Conservation (phyloP, 2,888 invertebrate species). For the Ectemnius continuus region DNA sequence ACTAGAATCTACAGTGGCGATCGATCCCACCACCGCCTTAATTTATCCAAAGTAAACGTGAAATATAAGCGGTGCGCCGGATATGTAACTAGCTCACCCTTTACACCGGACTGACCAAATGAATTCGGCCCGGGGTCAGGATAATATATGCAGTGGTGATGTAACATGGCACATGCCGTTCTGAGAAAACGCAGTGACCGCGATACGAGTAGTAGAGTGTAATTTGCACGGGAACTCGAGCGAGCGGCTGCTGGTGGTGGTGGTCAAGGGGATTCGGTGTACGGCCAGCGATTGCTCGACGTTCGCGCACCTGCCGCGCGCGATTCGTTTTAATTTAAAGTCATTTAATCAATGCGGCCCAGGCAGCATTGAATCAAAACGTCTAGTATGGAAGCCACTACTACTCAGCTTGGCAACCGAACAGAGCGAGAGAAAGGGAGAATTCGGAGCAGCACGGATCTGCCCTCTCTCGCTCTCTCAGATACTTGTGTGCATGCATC, state of each 20-base stretch:
- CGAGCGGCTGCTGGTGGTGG: neutral
- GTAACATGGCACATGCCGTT: neutral
- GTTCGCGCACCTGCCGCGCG: constrained; percentile 53
- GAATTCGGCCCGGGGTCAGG: neutral
- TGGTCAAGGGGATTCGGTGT: constrained; percentile 20
- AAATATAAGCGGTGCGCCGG: neutral
- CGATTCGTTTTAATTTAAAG: constrained; percentile 63
- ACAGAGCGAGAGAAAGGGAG: constrained; percentile 14
- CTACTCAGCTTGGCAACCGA: constrained; percentile 41
- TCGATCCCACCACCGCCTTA: neutral
- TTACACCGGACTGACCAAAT: neutral
- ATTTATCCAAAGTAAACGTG: neutral
- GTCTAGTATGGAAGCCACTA: constrained; percentile 47
- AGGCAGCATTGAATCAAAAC: constrained; percentile 66
- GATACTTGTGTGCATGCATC: constrained; percentile 29
- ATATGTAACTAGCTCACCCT: neutral
- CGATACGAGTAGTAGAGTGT: neutral
- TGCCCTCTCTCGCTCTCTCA: constrained; percentile 1
- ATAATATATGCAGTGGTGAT: neutral
- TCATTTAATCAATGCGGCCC: constrained; percentile 66
- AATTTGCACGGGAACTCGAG: neutral
- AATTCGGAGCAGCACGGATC: constrained; percentile 25
- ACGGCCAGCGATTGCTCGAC: constrained; percentile 41
- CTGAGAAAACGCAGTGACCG: constrained; percentile 9
- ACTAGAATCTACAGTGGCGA: neutral